Evolutionary conservation across 92 coral and sea anemone species (phyloP).

Genomic region (Scolanthus callimorphus): DNA sequence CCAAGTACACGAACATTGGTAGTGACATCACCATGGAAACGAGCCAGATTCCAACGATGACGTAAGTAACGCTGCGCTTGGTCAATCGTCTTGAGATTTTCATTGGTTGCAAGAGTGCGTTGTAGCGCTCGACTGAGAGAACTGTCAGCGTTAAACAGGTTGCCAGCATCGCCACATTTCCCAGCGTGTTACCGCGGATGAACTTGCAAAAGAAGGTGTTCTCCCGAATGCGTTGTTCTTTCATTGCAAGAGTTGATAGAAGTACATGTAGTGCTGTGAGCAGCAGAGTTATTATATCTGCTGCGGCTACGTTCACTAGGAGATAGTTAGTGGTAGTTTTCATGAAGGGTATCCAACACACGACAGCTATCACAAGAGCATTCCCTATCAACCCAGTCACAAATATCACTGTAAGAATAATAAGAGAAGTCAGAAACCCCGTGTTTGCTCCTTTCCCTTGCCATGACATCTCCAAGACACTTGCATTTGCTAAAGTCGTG

Average conservation of each 20-base stretch:
- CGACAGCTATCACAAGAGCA: constrained; percentile 23
- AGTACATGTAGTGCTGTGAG: constrained; percentile 19
- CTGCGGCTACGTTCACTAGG: constrained; percentile 29
- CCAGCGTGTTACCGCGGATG: constrained; percentile 11
- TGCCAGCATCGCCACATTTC: constrained; percentile 21
- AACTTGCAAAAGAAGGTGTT: constrained; percentile 29
- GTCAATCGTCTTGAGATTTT: neutral
- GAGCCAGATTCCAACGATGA: constrained; percentile 20
- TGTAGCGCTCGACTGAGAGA: constrained; percentile 20
- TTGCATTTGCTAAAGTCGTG: no score
- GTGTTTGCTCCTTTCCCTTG: no score
- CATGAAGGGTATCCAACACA: constrained; percentile 6
- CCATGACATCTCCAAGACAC: no score
- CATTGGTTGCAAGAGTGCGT: constrained; percentile 20
- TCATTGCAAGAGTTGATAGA: neutral
- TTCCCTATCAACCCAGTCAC: constrained; percentile 20
- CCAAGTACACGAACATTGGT: constrained; percentile 15
- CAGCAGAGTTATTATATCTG: constrained; percentile 23
- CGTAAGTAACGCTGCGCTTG: constrained; percentile 1
- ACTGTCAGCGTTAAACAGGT: constrained; percentile 16
- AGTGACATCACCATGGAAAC: constrained; percentile 10
- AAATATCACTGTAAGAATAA: constrained; percentile 3
- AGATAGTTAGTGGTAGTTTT: constrained; percentile 32
- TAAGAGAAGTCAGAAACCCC: neutral
- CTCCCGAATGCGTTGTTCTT: constrained; percentile 1